Evolutionary conservation across 2,113 vertebrate species (phyloP).

Genomic region (Cyprinodon variegatus): DNA sequence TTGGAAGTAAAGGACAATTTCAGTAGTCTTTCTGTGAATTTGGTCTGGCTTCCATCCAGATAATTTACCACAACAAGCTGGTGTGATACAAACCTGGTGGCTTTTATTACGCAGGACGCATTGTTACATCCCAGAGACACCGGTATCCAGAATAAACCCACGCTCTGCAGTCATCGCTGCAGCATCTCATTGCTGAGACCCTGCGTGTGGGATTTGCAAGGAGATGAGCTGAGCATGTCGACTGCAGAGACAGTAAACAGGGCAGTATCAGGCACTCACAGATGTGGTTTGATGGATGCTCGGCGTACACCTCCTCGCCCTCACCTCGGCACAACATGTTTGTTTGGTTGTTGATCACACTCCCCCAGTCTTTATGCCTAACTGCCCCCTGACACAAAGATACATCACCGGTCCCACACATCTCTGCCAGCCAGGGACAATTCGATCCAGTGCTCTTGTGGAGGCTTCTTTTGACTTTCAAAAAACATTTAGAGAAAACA

Average conservation of each 20-base stretch:
- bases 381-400: conserved; percentile 68
- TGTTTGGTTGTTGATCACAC: conserved; percentile 77
- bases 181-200: conserved; percentile 28
- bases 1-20: neutral
- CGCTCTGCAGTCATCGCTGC: conserved; percentile 1
- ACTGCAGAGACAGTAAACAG: conserved; percentile 31
- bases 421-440: conserved; percentile 31
- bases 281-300: conserved; percentile 76
- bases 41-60: neutral
- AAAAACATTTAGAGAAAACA: conserved; percentile 15
- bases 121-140: conserved; percentile 1
- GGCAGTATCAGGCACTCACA: conserved; percentile 65
- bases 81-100: neutral
- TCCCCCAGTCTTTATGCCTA: conserved; percentile 66
- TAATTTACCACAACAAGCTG: neutral
- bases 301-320: conserved; percentile 61
- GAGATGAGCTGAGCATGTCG: conserved; percentile 22
- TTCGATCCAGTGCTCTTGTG: conserved; percentile 30
- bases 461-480: conserved; percentile 38
- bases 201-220: conserved; percentile 14
- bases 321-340: conserved; percentile 66
- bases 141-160: neutral
- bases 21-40: neutral
- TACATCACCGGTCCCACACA: conserved; percentile 65
- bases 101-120: neutral